Evolutionary conservation across 2,888 invertebrate species (phyloP), one percentile per base, ranked within the genome.

Genomic region (Osmoderma eremita): DNA sequence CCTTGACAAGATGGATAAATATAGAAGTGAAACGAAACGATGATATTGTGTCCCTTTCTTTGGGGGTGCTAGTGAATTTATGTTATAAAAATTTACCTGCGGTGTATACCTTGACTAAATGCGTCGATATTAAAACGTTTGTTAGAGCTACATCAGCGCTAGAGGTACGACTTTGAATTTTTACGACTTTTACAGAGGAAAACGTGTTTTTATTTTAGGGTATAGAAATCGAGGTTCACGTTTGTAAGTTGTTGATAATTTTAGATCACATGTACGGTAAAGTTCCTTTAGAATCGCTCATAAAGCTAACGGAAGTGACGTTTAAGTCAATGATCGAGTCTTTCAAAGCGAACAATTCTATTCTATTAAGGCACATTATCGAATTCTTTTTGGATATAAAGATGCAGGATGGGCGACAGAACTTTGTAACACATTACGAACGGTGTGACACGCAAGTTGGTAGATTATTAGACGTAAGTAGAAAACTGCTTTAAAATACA

Each of bases 21-120:
- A 84, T 85, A 10, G 85, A 85, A 1, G 86, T 86, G 18, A 45
- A 45, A 10, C 58, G 45, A 30, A 45, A 61, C 36, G 53, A 69
- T 18, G 83, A 84, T 65, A 83, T 86, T 30, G 78, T 85, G 2
- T 79, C 84, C 22, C 77, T 88, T 50, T 86, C 88, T 0, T 82
- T 93, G 0, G 90, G 91, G 0, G 88, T 93, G 12, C 80, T 93
- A 0, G 91, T 92, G 0, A 93, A 93, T 83, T 81, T 93, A 2
- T 93, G 92, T 78, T 91, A 92, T 76, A 91, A 90, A 71, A 93
- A 93, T 79, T 81, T 91, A 67, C 89, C 91, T 0, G 91, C 91
- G 0, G 85, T 92, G 42, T 91, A 92, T 75, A 87, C 90, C 0
- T 82, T 93, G 30, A 87, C 91, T 83, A 86, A 90, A 69, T 88